Conservation (phyloP, 2,888 invertebrate genomes). For the Synanthedon formicaeformis region DNA sequence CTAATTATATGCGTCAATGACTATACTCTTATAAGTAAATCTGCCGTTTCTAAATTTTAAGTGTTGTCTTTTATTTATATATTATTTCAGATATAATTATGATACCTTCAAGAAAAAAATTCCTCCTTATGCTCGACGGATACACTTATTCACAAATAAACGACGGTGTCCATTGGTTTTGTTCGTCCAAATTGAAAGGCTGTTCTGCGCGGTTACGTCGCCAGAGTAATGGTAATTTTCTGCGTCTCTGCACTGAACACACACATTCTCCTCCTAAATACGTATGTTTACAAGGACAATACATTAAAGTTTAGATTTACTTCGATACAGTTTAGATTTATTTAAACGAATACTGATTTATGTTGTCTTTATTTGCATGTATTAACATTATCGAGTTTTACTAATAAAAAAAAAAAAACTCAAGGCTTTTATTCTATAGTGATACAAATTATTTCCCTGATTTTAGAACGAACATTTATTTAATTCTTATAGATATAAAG, state of each 20-base stretch:
- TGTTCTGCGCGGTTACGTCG: constrained; percentile 18
- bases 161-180: constrained; percentile 22
- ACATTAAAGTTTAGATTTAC: constrained; percentile 2
- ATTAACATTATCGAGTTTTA: too few relatives aligned
- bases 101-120: constrained; percentile 24
- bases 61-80: too few relatives aligned
- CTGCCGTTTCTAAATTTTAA: too few relatives aligned
- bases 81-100: constrained; percentile 11
- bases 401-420: too few relatives aligned
- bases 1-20: too few relatives aligned
- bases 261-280: constrained; percentile 4
- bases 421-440: too few relatives aligned
- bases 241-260: constrained; percentile 14
- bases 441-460: too few relatives aligned
- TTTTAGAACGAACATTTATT: too few relatives aligned
- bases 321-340: neutral
- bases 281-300: constrained; percentile 1
- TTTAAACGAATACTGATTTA: too few relatives aligned
- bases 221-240: constrained; percentile 8
- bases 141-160: constrained; percentile 32
- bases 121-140: constrained; percentile 23
- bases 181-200: constrained; percentile 26
- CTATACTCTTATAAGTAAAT: too few relatives aligned
- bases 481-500: too few relatives aligned
- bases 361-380: too few relatives aligned